Evolutionary conservation across 2,113 vertebrate genomes (phyloP).

Genomic region (Gallinago media): DNA sequence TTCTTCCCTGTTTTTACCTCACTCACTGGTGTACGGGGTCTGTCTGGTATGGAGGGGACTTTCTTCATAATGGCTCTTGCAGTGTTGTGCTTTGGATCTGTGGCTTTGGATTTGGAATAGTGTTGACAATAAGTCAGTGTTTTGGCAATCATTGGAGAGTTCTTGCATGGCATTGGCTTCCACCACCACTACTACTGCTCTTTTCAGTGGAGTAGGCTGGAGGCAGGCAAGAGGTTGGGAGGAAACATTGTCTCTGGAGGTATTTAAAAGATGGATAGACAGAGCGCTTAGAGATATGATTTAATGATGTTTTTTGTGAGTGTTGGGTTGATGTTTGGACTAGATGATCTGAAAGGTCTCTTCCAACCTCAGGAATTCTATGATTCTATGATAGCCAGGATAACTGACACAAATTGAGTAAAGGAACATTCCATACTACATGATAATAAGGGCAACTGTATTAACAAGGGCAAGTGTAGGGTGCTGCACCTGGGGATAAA

Average conservation of each 20-base stretch:
- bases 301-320: too few relatives aligned
- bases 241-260: background rate
- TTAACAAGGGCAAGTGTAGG: too few relatives aligned
- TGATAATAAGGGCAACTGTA: too few relatives aligned
- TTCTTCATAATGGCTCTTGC: background rate
- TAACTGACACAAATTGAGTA: background rate
- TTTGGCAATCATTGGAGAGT: background rate
- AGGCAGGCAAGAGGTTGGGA: background rate
- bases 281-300: too few relatives aligned
- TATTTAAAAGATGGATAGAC: too few relatives aligned
- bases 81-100: background rate
- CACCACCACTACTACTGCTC: background rate
- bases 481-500: too few relatives aligned
- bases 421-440: background rate
- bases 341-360: too few relatives aligned
- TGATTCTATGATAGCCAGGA: background rate
- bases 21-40: fast-evolving
- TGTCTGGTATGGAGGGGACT: background rate
- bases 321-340: too few relatives aligned
- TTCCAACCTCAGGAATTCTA: too few relatives aligned
- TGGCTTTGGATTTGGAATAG: background rate
- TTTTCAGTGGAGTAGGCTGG: background rate
- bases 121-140: background rate
- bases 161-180: background rate
- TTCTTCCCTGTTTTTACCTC: background rate